phyloP scores from a whole-genome alignment of 2,888 invertebrate genomes.

The Metellina segmentata region DNA sequence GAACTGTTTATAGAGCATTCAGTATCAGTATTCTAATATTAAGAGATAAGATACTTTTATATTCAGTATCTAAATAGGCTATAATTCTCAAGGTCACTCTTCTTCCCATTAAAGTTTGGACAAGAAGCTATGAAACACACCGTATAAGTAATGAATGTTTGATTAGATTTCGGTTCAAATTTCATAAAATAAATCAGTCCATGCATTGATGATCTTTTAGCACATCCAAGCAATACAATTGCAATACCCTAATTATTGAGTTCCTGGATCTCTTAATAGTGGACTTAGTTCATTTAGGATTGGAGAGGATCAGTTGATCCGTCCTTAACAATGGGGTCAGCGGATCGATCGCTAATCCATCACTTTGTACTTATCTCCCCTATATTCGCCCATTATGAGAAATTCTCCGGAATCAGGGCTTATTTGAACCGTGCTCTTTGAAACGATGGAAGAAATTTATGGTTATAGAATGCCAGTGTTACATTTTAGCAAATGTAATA shows the following conservation, averaged over 20 bases:
- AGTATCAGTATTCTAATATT: no score
- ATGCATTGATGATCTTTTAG: no score
- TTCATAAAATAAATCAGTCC: no score
- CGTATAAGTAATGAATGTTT: no score
- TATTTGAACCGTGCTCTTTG: background rate
- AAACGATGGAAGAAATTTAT: constrained; percentile 25
- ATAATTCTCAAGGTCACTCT: no score
- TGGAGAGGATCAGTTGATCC: background rate
- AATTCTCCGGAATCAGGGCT: constrained; percentile 27
- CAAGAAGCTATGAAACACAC: no score
- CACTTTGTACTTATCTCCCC: constrained; percentile 24
- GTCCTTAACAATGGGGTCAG: constrained; percentile 26
- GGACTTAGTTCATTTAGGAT: constrained; percentile 10
- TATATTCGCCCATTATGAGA: constrained; percentile 31
- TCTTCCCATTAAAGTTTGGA: no score
- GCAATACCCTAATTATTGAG: background rate
- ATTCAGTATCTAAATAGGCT: no score
- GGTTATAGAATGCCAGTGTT: background rate
- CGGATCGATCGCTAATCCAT: constrained; percentile 28
- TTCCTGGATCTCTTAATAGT: background rate
- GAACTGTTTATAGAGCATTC: no score
- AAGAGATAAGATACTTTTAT: no score
- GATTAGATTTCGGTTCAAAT: no score
- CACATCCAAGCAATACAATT: no score
- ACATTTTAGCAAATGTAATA: background rate